Evolutionary conservation across 2,113 vertebrate genomes (phyloP).

Genomic region (Aleadryas rufinucha): DNA sequence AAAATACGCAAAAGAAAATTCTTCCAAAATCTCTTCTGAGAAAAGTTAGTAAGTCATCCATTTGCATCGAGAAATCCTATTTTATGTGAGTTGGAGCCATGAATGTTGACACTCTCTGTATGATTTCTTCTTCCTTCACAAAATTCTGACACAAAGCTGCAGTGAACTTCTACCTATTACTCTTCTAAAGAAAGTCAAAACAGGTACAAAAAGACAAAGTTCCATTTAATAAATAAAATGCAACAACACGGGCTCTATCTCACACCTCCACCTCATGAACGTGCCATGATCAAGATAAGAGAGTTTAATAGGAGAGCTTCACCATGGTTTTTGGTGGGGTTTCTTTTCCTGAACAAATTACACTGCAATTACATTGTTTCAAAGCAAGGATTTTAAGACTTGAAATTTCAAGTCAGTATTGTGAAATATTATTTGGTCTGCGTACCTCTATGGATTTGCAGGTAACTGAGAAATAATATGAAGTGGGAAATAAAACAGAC

Average conservation of each 20-base stretch:
- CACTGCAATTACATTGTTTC: not conserved
- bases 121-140: not conserved
- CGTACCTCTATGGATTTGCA: not conserved
- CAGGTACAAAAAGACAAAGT: not conserved
- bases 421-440: not conserved
- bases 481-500: not conserved
- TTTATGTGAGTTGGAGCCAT: not conserved
- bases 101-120: not conserved
- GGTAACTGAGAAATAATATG: not conserved
- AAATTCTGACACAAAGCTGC: not conserved
- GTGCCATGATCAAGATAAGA: not conserved
- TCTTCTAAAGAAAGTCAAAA: not conserved
- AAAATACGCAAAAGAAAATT: not conserved
- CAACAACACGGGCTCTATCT: not conserved
- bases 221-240: not conserved
- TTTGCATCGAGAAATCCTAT: not conserved
- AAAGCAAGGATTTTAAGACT: not conserved
- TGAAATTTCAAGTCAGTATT: not conserved
- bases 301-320: not conserved
- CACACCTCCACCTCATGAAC: not conserved
- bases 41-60: not conserved
- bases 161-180: not conserved
- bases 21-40: not conserved
- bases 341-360: not conserved
- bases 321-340: not conserved